phyloP scores from a whole-genome alignment of 1,140 invertebrate species.

The Macrobrachium nipponense region DNA sequence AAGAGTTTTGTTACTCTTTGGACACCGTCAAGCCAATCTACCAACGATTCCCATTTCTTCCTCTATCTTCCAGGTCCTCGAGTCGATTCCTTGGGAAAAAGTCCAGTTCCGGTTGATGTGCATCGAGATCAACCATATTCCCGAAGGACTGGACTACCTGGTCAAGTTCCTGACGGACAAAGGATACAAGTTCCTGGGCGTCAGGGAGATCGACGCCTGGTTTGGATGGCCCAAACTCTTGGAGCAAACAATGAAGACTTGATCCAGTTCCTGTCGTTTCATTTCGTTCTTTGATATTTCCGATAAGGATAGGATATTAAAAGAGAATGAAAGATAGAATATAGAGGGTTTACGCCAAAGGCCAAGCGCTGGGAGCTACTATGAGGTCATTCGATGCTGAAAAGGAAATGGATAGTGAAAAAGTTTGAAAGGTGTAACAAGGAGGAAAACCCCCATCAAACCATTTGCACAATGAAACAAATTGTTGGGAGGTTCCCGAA shows the following conservation, averaged over 20 bases:
- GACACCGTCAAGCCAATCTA: too few species aligned
- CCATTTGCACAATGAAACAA: too few species aligned
- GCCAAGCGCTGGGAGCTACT: too few species aligned
- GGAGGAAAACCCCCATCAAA: too few species aligned
- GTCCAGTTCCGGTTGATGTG: conserved; percentile 1
- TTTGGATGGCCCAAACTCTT: not conserved
- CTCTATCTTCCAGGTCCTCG: not conserved
- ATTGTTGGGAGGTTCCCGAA: too few species aligned
- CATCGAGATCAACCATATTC: not conserved
- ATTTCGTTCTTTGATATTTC: not conserved
- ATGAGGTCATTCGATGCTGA: too few species aligned
- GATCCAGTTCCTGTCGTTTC: not conserved
- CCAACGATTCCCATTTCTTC: too few species aligned
- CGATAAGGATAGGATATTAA: not conserved
- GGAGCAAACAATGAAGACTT: not conserved
- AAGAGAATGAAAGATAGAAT: not conserved
- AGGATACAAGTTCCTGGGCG: not conserved
- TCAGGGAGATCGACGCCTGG: not conserved
- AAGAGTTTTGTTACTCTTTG: too few species aligned
- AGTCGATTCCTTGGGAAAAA: not conserved
- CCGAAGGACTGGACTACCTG: not conserved
- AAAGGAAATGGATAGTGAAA: too few species aligned
- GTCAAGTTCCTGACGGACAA: not conserved
- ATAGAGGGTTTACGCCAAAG: not conserved
- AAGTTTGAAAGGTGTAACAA: too few species aligned